These are phyloP conservation scores for Apostichopus japonicus DNA, from an alignment of 35 echinoderm and acorn worm genomes.

Conservation along the genomic window DNA sequence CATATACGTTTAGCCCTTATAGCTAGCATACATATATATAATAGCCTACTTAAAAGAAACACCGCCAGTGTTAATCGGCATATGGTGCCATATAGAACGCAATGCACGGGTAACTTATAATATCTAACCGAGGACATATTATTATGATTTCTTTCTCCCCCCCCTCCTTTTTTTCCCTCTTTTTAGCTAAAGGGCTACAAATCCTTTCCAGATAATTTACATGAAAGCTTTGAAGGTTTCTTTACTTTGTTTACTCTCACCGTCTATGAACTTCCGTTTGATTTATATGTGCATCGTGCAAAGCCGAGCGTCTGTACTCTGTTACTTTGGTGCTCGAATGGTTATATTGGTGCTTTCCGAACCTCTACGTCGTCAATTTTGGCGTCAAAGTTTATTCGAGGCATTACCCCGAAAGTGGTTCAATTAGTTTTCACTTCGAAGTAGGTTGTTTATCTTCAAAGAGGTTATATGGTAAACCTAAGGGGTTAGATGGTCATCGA, in stretches of 20 bases:
- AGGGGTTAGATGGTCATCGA: neutral
- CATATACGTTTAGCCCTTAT: too few species aligned
- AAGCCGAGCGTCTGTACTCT: neutral
- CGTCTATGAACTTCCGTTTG: neutral
- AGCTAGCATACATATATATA: too few species aligned
- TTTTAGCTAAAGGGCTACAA: too few species aligned
- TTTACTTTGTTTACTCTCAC: neutral
- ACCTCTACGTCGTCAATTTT: neutral
- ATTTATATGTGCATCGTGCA: neutral
- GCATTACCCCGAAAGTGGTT: neutral
- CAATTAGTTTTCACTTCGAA: neutral
- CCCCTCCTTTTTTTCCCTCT: too few species aligned
- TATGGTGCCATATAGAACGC: too few species aligned
- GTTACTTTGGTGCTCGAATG: too few species aligned
- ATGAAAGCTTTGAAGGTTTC: neutral
- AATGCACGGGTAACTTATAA: too few species aligned
- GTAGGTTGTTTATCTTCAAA: neutral
- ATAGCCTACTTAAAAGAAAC: too few species aligned
- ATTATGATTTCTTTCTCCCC: too few species aligned
- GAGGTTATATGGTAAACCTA: neutral
- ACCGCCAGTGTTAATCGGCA: too few species aligned
- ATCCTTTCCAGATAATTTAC: too few species aligned
- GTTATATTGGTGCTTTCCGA: neutral
- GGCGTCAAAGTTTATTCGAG: neutral
- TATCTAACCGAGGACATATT: too few species aligned